phyloP scores from a whole-genome alignment of 2,888 invertebrate genomes.

The Melolontha melolontha region DNA sequence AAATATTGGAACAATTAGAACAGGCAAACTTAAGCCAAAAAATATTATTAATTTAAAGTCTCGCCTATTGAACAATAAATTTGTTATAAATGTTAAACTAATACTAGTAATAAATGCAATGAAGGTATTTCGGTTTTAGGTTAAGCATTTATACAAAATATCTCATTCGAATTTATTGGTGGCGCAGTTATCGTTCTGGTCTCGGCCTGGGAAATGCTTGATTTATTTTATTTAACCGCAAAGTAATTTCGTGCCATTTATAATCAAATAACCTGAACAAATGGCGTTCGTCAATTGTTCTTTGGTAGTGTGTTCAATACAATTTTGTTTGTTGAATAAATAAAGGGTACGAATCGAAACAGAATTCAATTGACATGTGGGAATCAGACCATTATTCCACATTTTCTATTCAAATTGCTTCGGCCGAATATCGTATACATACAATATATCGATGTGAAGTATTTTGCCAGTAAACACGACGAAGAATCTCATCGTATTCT shows the following conservation, averaged over 20 bases:
- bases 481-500: not conserved
- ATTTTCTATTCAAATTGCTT: constrained; percentile 40
- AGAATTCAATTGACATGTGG: constrained; percentile 41
- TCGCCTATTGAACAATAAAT: no score
- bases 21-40: no score
- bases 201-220: constrained; percentile 9
- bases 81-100: no score
- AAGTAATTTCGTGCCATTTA: constrained; percentile 37
- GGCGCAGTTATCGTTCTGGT: no score
- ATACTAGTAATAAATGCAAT: no score
- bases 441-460: constrained; percentile 11
- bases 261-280: constrained; percentile 38
- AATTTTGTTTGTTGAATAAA: constrained; percentile 40
- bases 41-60: no score
- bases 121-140: no score
- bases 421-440: constrained; percentile 24
- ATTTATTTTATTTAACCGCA: constrained; percentile 39
- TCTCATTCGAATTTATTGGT: no score
- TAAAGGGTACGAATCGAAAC: constrained; percentile 34
- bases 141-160: no score
- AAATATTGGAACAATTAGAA: no score
- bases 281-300: constrained; percentile 34
- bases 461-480: not conserved
- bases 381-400: constrained; percentile 37
- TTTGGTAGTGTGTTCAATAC: constrained; percentile 26